Base-by-base conservation (phyloP, 2,888 invertebrate species). In the Philereme transversata region DNA sequence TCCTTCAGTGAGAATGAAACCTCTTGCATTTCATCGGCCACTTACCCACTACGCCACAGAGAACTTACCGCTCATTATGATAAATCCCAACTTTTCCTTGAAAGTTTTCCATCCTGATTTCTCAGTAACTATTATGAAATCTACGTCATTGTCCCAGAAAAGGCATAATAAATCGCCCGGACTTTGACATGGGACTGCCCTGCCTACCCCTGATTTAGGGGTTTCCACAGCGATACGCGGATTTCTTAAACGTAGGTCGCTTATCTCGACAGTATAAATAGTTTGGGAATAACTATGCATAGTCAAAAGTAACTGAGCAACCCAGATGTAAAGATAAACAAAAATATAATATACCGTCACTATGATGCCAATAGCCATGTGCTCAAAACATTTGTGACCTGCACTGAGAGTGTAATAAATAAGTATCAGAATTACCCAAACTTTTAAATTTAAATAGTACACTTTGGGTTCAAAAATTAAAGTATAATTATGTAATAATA, bases 231-330 rank as follows among this genome's bases (percentile, higher is more conserved):
- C 44, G 56, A 56, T 49, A 50, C 49, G 55, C 55, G 51, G 45
- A 59, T 59, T 62, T 59, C 62, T 62, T 62, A 57, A 59, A 58
- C 58, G 36, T 49, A 51, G 62, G 62, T 59, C 46, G 43, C 48
- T 45, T 58, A 62, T 62, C 62, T 59, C 58, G 57, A 62, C 62
- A 59, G 48, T 44, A 57, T 62, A 62, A 62, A 58, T 62, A 62
- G 51, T 62, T 59, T 44, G 41, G 11, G 43, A 43, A 53, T 57
- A 52, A 48, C 56, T 60, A 33, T 53, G 36, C n/a, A 43, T 4
- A 6, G 40, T 40, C 7, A 40, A 2, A 40, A 40, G 6, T 5
- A 40, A 7, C 40, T 40, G 7, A 40, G 40, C 40, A 40, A 40
- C 36, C 5, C 40, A 6, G 40, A 8, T 40, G 4, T 7, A 5